phyloP scores from a whole-genome alignment of 2,113 vertebrate species.

The Hippocampus zosterae region DNA sequence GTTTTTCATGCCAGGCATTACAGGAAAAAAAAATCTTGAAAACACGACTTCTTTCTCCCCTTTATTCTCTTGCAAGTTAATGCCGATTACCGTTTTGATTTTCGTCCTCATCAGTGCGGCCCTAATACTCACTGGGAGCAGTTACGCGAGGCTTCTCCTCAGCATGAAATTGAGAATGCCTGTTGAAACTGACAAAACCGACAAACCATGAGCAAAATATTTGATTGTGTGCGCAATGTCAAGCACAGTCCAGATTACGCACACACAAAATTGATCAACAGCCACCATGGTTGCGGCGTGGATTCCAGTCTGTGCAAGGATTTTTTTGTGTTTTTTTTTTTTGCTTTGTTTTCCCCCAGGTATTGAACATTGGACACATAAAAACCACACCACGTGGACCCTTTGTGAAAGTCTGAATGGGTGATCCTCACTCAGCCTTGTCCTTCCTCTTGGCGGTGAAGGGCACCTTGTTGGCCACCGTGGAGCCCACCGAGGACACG shows the following conservation, averaged over 20 bases:
- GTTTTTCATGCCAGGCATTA: not conserved
- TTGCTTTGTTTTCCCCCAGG: not conserved
- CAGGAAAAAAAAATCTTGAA: not conserved
- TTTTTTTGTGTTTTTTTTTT: not conserved
- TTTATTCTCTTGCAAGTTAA: not conserved
- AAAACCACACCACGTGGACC: conserved; percentile 24
- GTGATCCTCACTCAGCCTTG: conserved; percentile 72
- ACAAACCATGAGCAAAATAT: conserved; percentile 14
- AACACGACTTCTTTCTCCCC: not conserved
- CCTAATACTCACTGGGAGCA: not conserved
- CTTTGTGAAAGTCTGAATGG: conserved; percentile 24
- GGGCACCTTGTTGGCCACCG: conserved; percentile 73
- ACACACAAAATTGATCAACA: conserved; percentile 17
- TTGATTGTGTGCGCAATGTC: conserved; percentile 4
- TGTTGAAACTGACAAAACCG: conserved; percentile 10
- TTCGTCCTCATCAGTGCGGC: not conserved
- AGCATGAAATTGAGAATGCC: not conserved
- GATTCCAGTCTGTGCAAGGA: conserved; percentile 7
- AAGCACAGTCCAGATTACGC: conserved; percentile 23
- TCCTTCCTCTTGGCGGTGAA: conserved; percentile 75
- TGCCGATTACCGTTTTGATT: not conserved
- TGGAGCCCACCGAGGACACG: conserved; percentile 70
- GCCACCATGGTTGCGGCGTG: conserved; percentile 19
- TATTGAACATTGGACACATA: conserved; percentile 18
- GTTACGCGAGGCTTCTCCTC: not conserved